Conservation (phyloP, 1,140 invertebrate species). For the Colletes gigas region DNA sequence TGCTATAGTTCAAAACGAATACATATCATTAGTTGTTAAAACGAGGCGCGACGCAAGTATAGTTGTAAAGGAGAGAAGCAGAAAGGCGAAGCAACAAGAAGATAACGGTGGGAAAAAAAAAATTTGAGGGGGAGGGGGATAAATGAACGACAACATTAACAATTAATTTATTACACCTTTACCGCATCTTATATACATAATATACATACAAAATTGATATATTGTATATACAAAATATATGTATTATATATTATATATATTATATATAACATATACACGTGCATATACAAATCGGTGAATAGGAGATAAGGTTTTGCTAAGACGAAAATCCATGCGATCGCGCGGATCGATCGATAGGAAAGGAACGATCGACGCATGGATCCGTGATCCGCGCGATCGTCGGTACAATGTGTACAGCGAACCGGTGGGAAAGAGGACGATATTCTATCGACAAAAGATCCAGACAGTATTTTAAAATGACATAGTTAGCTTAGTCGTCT, state of each 20-base stretch:
- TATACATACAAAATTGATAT: conserved; percentile 56
- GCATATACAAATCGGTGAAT: conserved; percentile 48
- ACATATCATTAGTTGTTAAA: conserved; percentile 71
- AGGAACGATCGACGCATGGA: neutral
- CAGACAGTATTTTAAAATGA: conserved; percentile 64
- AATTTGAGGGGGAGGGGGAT: neutral
- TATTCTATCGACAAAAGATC: conserved; percentile 51
- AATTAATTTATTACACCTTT: conserved; percentile 72
- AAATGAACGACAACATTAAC: conserved; percentile 51
- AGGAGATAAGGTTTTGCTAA: conserved; percentile 59
- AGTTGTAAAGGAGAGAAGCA: conserved; percentile 30
- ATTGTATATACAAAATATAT: conserved; percentile 52
- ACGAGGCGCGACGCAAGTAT: conserved; percentile 51
- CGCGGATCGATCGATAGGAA: conserved; percentile 17
- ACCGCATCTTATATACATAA: conserved; percentile 68
- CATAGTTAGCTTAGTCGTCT: conserved; percentile 45
- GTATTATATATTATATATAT: conserved; percentile 47
- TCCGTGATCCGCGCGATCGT: conserved; percentile 23
- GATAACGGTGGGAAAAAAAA: neutral
- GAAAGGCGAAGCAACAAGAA: neutral
- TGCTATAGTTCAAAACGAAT: conserved; percentile 70
- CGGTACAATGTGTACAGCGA: conserved; percentile 32
- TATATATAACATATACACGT: conserved; percentile 44
- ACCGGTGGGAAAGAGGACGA: conserved; percentile 2
- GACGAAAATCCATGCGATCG: conserved; percentile 31